A percentile compares a stretch with the other conserved stretches of the same genome.
Evolutionary conservation across 2,113 vertebrate species (phyloP).

Genomic region (Microtus oregoni): DNA sequence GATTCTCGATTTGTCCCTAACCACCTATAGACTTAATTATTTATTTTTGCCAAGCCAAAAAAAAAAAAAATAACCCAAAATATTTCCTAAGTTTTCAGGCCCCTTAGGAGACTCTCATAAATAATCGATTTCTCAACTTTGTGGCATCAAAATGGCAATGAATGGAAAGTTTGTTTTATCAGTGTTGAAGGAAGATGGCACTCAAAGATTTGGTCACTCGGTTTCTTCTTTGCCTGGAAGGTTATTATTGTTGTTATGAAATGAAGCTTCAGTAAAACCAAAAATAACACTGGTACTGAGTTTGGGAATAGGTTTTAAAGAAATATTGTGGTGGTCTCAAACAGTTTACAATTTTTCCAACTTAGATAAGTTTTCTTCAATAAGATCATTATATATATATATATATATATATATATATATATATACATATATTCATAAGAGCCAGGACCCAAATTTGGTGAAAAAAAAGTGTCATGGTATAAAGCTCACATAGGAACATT

Average conservation of each 20-base stretch:
- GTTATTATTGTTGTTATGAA: neutral
- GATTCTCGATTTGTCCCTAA: slow-evolving; percentile 7
- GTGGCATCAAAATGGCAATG: slow-evolving; percentile 5
- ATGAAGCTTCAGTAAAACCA: slow-evolving; percentile 16
- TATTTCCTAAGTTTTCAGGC: neutral
- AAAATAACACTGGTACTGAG: slow-evolving; percentile 29
- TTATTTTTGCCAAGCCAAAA: neutral
- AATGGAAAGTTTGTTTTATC: slow-evolving; percentile 45
- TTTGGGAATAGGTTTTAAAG: slow-evolving; percentile 52
- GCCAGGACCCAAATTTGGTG: slow-evolving; percentile 30
- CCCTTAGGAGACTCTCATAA: neutral
- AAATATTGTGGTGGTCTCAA: slow-evolving; percentile 49
- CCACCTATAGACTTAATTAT: neutral
- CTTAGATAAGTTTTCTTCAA: slow-evolving; percentile 71
- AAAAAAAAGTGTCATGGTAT: slow-evolving; percentile 58
- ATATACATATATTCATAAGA: slow-evolving; percentile 78
- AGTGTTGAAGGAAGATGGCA: slow-evolving; percentile 45
- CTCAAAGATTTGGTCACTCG: slow-evolving; percentile 5
- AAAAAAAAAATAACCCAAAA: neutral
- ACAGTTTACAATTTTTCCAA: slow-evolving; percentile 49
- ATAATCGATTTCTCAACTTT: slow-evolving; percentile 57
- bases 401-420: too few relatives aligned
- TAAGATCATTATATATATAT: slow-evolving; percentile 75
- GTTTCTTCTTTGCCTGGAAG: neutral
- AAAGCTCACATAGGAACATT: slow-evolving; percentile 58